phyloP scores from a whole-genome alignment of 2,888 invertebrate genomes.

The Caenorhabditis plicata region DNA sequence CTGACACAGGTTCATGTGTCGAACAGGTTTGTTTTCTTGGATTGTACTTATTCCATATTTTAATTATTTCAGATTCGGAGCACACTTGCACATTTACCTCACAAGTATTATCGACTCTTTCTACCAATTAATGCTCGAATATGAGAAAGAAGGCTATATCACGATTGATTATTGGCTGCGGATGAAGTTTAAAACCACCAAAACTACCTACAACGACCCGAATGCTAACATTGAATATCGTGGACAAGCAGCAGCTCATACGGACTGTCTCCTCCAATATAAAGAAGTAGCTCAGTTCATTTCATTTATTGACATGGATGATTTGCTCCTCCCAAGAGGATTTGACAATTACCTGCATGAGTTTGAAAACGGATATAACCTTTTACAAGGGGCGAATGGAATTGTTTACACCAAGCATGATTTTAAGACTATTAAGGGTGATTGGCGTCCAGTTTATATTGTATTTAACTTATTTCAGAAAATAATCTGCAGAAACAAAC shows the following conservation, averaged over 20 bases:
- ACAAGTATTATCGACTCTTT: conserved; percentile 4
- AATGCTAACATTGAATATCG: conserved; percentile 40
- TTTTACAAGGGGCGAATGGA: conserved; percentile 12
- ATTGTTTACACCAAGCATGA: conserved; percentile 11
- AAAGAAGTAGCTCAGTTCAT: conserved; percentile 22
- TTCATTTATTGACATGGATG: conserved; percentile 19
- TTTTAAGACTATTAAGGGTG: conserved; percentile 11
- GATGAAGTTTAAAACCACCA: conserved; percentile 19
- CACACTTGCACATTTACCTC: conserved; percentile 11
- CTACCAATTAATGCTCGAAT: conserved; percentile 5
- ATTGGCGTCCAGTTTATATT: too few species aligned
- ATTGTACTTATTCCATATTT: too few species aligned
- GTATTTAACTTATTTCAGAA: too few species aligned
- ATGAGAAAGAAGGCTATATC: conserved; percentile 17
- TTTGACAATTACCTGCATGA: conserved; percentile 17
- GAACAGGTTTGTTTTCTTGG: neutral
- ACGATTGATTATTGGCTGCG: conserved; percentile 36
- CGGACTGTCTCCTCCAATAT: conserved; percentile 42
- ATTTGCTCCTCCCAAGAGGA: conserved; percentile 20
- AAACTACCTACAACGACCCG: conserved; percentile 31
- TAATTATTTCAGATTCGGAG: conserved; percentile 8
- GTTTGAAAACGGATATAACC: conserved; percentile 17
- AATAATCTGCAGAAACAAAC: too few species aligned
- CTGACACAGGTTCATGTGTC: conserved; percentile 9
- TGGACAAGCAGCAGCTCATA: conserved; percentile 41